These are phyloP conservation scores for Ennomos erosarius DNA, from an alignment of 2,888 invertebrate species.

Conservation along the genomic window DNA sequence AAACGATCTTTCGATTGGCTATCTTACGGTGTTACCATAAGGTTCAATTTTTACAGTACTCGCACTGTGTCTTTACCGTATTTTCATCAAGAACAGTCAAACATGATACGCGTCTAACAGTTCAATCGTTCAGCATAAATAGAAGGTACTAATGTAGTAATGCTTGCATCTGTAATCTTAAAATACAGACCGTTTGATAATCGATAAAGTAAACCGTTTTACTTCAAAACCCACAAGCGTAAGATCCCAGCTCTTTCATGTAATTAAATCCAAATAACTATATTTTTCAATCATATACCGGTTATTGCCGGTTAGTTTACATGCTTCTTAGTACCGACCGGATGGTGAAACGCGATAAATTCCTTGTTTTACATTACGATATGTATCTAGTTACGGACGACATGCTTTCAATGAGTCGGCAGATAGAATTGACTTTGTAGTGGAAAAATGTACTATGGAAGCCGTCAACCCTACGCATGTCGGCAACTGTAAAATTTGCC, in stretches of 20 bases:
- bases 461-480: conserved; percentile 25
- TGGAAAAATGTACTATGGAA: conserved; percentile 17
- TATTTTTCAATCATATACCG: conserved; percentile 47
- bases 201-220: conserved; percentile 64
- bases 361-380: conserved; percentile 68
- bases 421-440: conserved; percentile 42
- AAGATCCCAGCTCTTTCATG: conserved; percentile 42
- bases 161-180: conserved; percentile 58
- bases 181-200: conserved; percentile 61
- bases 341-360: conserved; percentile 63
- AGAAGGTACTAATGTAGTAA: conserved; percentile 30
- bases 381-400: conserved; percentile 51
- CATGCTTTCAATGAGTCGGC: conserved; percentile 55
- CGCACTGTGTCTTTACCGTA: conserved; percentile 34
- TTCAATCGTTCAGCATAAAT: conserved; percentile 58
- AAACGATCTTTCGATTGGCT: conserved; percentile 9
- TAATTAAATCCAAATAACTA: conserved; percentile 52
- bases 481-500: conserved; percentile 1
- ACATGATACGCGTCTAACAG: conserved; percentile 53
- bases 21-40: conserved; percentile 20
- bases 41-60: conserved; percentile 21
- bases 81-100: conserved; percentile 52
- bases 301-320: conserved; percentile 48
- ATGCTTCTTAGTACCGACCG: conserved; percentile 66
- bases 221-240: conserved; percentile 48